These are phyloP conservation scores for Neria commutata DNA, from an alignment of 2,888 invertebrate genomes.

Conservation along the genomic window DNA sequence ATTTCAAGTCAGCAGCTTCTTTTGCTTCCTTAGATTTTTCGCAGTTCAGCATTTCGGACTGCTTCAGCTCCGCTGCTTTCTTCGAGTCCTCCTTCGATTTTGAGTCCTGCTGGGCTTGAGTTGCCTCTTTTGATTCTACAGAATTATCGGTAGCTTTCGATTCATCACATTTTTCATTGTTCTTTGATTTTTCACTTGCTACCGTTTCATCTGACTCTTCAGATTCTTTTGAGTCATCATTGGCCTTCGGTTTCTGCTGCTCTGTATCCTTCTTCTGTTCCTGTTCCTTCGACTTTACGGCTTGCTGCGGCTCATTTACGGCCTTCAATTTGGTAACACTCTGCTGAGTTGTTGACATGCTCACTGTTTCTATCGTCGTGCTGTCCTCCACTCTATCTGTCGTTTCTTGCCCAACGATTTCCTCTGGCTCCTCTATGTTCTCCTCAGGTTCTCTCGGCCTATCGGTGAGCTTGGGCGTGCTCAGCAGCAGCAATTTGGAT, in stretches of 20 bases:
- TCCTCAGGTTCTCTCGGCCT: constrained; percentile 42
- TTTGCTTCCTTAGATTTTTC: neutral
- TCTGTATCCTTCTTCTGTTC: neutral
- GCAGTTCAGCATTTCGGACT: constrained; percentile 8
- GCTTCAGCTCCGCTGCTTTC: neutral
- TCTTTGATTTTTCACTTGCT: constrained; percentile 39
- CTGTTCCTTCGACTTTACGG: neutral
- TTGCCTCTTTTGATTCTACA: neutral
- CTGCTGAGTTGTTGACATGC: constrained; percentile 18
- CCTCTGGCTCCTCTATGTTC: constrained; percentile 46
- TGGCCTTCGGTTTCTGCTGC: neutral
- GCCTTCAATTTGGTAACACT: constrained; percentile 23
- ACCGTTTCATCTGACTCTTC: neutral
- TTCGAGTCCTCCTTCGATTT: neutral
- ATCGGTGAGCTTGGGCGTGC: constrained; percentile 43
- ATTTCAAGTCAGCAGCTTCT: neutral
- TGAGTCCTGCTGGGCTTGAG: no score
- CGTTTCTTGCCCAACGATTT: constrained; percentile 32
- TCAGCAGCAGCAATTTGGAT: constrained; percentile 47
- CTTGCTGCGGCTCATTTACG: constrained; percentile 15
- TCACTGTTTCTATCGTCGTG: constrained; percentile 29
- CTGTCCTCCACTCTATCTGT: constrained; percentile 16
- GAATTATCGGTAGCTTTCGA: neutral
- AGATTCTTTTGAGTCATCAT: neutral
- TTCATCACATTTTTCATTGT: constrained; percentile 37